Conservation (phyloP, 2,113 vertebrate genomes). For the Danionella cerebrum region DNA sequence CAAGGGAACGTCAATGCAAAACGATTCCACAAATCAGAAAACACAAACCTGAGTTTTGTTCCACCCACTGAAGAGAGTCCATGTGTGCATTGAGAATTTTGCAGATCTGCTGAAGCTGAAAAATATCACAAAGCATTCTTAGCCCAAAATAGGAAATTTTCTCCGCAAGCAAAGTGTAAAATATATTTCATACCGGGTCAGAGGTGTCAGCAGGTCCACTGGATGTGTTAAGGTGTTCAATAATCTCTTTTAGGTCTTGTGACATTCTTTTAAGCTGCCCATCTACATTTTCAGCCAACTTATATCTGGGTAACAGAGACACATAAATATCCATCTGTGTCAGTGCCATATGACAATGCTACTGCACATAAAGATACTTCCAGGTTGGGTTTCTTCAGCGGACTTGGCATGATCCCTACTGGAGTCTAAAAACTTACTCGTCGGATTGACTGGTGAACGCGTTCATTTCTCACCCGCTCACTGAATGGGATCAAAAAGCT, state of each 20-base stretch:
- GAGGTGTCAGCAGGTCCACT: conserved; percentile 67
- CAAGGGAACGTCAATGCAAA: neutral
- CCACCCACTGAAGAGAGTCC: conserved; percentile 96
- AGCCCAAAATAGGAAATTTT: neutral
- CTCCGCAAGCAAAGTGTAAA: neutral
- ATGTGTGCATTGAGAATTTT: conserved; percentile 96
- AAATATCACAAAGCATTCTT: neutral
- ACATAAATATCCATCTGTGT: no score
- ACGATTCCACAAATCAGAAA: neutral
- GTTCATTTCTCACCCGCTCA: no score
- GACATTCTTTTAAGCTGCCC: conserved; percentile 84
- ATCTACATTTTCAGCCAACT: conserved; percentile 83
- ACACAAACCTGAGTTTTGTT: conserved; percentile 82
- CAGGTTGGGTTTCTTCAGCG: no score
- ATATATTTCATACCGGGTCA: conserved; percentile 66
- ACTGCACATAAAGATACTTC: no score
- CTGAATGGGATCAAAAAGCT: no score
- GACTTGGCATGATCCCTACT: no score
- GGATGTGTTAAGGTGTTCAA: conserved; percentile 78
- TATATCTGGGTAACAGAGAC: conserved; percentile 67
- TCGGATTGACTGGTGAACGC: no score
- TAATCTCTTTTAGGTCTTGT: conserved; percentile 88
- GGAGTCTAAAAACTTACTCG: no score
- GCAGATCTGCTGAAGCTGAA: conserved; percentile 91
- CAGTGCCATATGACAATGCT: no score